Evolutionary conservation across 2,888 invertebrate genomes (phyloP).

Genomic region (Sinelater perroti): DNA sequence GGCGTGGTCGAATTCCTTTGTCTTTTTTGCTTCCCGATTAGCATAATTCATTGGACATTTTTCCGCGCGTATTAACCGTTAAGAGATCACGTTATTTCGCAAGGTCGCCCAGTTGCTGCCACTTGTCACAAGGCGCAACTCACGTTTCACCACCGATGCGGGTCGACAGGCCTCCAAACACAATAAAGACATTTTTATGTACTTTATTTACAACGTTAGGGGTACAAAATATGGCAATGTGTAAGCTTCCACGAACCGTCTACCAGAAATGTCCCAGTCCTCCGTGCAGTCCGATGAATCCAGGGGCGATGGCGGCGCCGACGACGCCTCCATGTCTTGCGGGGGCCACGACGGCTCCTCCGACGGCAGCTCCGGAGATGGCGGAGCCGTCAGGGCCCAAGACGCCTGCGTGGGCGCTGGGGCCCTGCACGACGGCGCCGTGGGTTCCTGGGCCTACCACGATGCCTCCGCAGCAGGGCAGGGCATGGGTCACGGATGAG

Average conservation of each 20-base stretch:
- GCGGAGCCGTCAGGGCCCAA: slow-evolving; percentile 59
- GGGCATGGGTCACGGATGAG: slow-evolving; percentile 38
- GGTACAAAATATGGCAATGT: too few relatives aligned
- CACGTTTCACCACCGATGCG: slow-evolving; percentile 13
- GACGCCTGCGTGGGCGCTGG: slow-evolving; percentile 33
- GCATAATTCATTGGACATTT: slow-evolving; percentile 16
- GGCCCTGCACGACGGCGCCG: slow-evolving; percentile 36
- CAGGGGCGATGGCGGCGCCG: slow-evolving; percentile 17
- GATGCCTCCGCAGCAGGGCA: slow-evolving; percentile 28
- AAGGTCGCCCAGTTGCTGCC: slow-evolving; percentile 20
- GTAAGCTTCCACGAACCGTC: too few relatives aligned
- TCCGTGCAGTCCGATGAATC: background rate
- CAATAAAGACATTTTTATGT: too few relatives aligned
- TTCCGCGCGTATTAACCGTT: slow-evolving; percentile 22
- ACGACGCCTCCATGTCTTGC: slow-evolving; percentile 46
- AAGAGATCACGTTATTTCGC: slow-evolving; percentile 21
- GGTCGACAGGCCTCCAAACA: too few relatives aligned
- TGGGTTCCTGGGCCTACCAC: slow-evolving; percentile 42
- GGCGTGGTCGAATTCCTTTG: slow-evolving; percentile 16
- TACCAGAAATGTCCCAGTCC: slow-evolving; percentile 6
- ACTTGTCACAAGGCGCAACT: background rate
- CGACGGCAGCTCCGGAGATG: slow-evolving; percentile 60
- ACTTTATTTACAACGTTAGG: too few relatives aligned
- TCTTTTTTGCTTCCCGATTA: slow-evolving; percentile 5
- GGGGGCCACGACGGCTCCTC: slow-evolving; percentile 59